phyloP scores from a whole-genome alignment of 2,888 invertebrate species.

The Peribatodes rhomboidaria region DNA sequence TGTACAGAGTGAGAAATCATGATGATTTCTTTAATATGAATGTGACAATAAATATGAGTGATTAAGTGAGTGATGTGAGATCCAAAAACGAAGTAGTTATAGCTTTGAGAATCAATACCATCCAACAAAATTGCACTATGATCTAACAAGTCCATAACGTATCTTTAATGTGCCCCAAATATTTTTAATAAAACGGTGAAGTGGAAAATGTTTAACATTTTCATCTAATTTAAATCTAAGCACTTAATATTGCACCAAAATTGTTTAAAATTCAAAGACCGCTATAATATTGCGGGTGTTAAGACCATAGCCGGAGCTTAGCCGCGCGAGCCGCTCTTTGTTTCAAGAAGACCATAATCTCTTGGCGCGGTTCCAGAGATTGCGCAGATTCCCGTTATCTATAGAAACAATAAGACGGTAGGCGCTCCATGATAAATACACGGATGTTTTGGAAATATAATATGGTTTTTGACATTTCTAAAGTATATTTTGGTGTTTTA shows the following conservation, averaged over 20 bases:
- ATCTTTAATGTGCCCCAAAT: no score
- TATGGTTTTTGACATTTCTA: no score
- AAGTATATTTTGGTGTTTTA: no score
- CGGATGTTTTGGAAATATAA: no score
- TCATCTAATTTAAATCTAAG: not conserved
- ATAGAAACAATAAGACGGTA: constrained; percentile 27
- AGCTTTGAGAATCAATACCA: no score
- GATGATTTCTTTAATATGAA: no score
- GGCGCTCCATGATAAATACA: not conserved
- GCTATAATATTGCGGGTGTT: constrained; percentile 15
- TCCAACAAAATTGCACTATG: no score
- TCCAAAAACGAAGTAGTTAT: no score
- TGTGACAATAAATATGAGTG: no score
- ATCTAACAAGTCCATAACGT: no score
- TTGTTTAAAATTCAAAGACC: constrained; percentile 10
- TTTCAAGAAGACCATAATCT: constrained; percentile 42
- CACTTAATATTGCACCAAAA: constrained; percentile 1
- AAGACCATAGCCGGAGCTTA: constrained; percentile 24
- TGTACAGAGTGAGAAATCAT: no score
- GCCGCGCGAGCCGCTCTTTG: constrained; percentile 42
- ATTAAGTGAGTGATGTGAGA: no score
- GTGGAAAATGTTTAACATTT: not conserved
- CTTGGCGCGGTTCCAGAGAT: constrained; percentile 44
- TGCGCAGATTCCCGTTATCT: constrained; percentile 40
- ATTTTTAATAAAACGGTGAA: not conserved